A percentile compares a stretch with the other conserved stretches of the same genome.
These are phyloP conservation scores for Oryctolagus cuniculus DNA, from an alignment of 2,113 vertebrate species.

Conservation along the genomic window mOryCun1.1 NC_091436.1:65652501-65653000, in stretches of 20 bases:
- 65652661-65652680: constrained; percentile 88
- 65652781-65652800: constrained; percentile 82
- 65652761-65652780: constrained; percentile 57
- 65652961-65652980: constrained; percentile 88
- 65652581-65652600: constrained; percentile 89
- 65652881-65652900: constrained; percentile 87
- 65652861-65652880: constrained; percentile 73
- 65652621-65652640: constrained; percentile 89
- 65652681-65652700: constrained; percentile 83
- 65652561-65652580: constrained; percentile 77
- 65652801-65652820: constrained; percentile 78
- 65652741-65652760: constrained; percentile 84
- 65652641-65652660: constrained; percentile 86
- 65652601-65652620: constrained; percentile 91
- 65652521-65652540: constrained; percentile 79
- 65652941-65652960: constrained; percentile 90
- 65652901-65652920: constrained; percentile 87
- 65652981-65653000: constrained; percentile 82
- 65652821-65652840: constrained; percentile 81
- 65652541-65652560: constrained; percentile 80
- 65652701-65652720: constrained; percentile 82
- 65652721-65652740: constrained; percentile 71
- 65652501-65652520: not conserved
- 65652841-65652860: constrained; percentile 85
- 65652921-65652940: constrained; percentile 89